Evolutionary conservation across 2,113 vertebrate genomes (phyloP).

Genomic region (Indicator indicator): DNA sequence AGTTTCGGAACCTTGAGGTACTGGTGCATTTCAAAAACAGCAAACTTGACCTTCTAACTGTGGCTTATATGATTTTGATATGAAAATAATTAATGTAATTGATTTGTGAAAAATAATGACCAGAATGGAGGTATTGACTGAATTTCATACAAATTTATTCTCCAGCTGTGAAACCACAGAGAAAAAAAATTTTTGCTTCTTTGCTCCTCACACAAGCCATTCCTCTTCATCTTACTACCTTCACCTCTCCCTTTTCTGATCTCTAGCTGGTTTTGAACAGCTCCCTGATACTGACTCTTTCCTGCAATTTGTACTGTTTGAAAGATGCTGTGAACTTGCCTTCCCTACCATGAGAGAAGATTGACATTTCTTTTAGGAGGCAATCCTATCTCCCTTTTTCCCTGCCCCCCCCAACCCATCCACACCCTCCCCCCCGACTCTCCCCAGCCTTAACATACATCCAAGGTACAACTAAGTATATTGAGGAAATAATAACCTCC

Average conservation of each 20-base stretch:
- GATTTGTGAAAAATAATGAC: neutral
- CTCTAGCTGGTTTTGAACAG: neutral
- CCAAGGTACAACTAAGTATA: neutral
- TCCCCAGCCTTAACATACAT: neutral
- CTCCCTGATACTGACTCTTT: neutral
- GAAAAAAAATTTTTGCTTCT: neutral
- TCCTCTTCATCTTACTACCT: neutral
- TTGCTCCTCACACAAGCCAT: neutral
- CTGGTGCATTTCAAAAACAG: neutral
- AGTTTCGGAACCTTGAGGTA: neutral
- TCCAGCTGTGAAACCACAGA: neutral
- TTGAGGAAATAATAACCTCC: too few species aligned
- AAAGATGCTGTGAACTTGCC: neutral
- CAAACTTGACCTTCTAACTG: neutral
- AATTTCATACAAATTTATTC: neutral
- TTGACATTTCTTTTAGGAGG: neutral
- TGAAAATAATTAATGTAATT: neutral
- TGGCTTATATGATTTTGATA: neutral
- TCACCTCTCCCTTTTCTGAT: neutral
- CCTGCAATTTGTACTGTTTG: neutral
- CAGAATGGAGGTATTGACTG: neutral
- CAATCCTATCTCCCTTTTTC: neutral
- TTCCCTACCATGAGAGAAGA: neutral
- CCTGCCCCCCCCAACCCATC: neutral
- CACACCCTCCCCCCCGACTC: too few species aligned